These are phyloP conservation scores for Cotesia typhae DNA, from an alignment of 1,140 invertebrate genomes.

Conservation along the genomic window DNA sequence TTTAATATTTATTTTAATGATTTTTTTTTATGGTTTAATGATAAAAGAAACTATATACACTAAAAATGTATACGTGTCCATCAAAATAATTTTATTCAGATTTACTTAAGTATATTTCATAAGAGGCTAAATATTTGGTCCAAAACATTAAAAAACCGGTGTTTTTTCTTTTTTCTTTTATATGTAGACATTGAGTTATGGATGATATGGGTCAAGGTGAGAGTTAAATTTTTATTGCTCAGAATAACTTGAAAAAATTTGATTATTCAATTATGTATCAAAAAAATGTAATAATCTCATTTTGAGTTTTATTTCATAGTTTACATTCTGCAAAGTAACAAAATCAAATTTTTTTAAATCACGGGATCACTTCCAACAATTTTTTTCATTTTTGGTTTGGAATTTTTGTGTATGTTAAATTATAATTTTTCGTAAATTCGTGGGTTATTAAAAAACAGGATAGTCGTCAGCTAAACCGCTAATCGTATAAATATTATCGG, in stretches of 20 bases:
- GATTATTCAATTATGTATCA: too few species aligned
- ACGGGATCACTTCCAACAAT: too few species aligned
- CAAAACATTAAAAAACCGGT: conserved; percentile 37
- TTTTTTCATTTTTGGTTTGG: background rate
- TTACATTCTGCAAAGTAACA: too few species aligned
- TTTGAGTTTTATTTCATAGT: too few species aligned
- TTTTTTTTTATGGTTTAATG: conserved; percentile 6
- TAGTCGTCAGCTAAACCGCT: too few species aligned
- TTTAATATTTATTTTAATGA: conserved; percentile 10
- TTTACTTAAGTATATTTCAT: conserved; percentile 7
- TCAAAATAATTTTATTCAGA: conserved; percentile 8
- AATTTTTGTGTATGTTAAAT: background rate
- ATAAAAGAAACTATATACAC: background rate
- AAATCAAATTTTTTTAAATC: too few species aligned
- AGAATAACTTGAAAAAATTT: too few species aligned
- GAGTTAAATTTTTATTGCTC: background rate
- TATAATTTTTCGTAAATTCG: conserved; percentile 12
- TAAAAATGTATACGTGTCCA: background rate
- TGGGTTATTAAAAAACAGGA: background rate
- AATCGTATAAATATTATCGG: too few species aligned
- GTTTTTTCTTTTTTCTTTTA: conserved; percentile 22
- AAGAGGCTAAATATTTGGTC: conserved; percentile 19
- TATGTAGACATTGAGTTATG: conserved; percentile 4
- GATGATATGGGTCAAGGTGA: conserved; percentile 34
- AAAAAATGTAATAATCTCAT: too few species aligned